Percentiles rank a stretch among this genome's conserved stretches.
phyloP scores from a whole-genome alignment of 1,140 invertebrate genomes.

The Scaptodrosophila lebanonensis region DNA sequence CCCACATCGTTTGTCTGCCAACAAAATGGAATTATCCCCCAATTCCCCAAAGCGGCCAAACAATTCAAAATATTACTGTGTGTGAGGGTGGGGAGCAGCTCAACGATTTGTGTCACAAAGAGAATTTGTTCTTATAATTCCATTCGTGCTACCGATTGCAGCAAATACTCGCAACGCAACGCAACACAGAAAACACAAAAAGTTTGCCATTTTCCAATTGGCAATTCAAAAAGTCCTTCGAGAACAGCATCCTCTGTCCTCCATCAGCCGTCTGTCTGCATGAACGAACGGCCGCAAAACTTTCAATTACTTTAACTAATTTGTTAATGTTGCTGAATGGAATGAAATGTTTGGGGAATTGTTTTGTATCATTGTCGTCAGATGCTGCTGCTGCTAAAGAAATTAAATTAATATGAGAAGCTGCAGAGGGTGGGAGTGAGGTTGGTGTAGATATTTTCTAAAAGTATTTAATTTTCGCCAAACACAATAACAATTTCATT shows the following conservation, averaged over 20 bases:
- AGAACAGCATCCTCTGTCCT: conserved; percentile 21
- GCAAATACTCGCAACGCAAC: too few relatives aligned
- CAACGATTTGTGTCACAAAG: conserved; percentile 16
- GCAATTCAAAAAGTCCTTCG: conserved; percentile 9
- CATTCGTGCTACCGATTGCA: conserved; percentile 19
- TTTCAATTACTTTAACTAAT: conserved; percentile 55
- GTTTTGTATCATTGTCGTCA: not conserved
- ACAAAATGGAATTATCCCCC: too few relatives aligned
- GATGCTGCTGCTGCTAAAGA: too few relatives aligned
- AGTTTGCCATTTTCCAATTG: conserved; percentile 26
- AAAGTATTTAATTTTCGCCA: too few relatives aligned
- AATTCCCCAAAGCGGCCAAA: conserved; percentile 26
- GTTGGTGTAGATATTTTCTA: too few relatives aligned
- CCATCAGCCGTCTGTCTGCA: too few relatives aligned
- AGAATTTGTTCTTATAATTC: conserved; percentile 42
- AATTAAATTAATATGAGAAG: too few relatives aligned
- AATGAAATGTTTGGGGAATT: conserved; percentile 21
- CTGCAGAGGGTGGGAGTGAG: too few relatives aligned
- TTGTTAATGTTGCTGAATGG: conserved; percentile 49
- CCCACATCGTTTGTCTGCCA: too few relatives aligned
- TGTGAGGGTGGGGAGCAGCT: not conserved
- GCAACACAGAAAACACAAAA: conserved; percentile 7
- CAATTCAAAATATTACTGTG: conserved; percentile 6
- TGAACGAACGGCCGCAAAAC: conserved; percentile 8
- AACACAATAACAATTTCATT: too few relatives aligned